These are phyloP conservation scores for Ruditapes philippinarum DNA, from an alignment of 1,140 invertebrate genomes.

Conservation along the genomic window DNA sequence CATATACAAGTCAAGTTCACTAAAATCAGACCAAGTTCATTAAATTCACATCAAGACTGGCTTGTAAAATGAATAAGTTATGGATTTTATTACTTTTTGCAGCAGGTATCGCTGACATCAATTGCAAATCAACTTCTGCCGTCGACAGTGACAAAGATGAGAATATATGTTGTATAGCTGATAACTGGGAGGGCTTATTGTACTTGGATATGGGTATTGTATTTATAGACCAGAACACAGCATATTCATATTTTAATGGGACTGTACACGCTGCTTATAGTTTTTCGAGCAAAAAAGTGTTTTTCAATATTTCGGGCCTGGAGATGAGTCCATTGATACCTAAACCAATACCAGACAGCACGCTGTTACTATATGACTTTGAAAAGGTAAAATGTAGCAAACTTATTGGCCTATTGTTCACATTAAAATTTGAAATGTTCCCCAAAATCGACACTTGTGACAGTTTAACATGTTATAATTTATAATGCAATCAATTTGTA, in stretches of 20 bases:
- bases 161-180: slow-evolving; percentile 34
- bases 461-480: too few species aligned
- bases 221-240: slow-evolving; percentile 60
- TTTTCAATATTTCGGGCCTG: slow-evolving; percentile 26
- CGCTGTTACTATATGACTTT: slow-evolving; percentile 52
- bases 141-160: neutral
- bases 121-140: neutral
- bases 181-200: slow-evolving; percentile 34
- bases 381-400: too few species aligned
- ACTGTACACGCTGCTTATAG: slow-evolving; percentile 36
- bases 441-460: too few species aligned
- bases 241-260: slow-evolving; percentile 50
- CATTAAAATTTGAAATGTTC: too few species aligned
- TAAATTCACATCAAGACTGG: too few species aligned
- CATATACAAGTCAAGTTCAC: too few species aligned
- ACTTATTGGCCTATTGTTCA: too few species aligned
- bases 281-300: slow-evolving; percentile 38
- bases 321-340: slow-evolving; percentile 55
- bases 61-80: too few species aligned
- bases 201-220: slow-evolving; percentile 48
- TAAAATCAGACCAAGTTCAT: too few species aligned
- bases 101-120: too few species aligned
- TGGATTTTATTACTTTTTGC: too few species aligned
- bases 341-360: slow-evolving; percentile 21
- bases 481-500: too few species aligned